Percentiles rank a stretch among this genome's conserved stretches.
Conservation (phyloP, 2,113 vertebrate genomes). For the Euleptes europaea region DNA sequence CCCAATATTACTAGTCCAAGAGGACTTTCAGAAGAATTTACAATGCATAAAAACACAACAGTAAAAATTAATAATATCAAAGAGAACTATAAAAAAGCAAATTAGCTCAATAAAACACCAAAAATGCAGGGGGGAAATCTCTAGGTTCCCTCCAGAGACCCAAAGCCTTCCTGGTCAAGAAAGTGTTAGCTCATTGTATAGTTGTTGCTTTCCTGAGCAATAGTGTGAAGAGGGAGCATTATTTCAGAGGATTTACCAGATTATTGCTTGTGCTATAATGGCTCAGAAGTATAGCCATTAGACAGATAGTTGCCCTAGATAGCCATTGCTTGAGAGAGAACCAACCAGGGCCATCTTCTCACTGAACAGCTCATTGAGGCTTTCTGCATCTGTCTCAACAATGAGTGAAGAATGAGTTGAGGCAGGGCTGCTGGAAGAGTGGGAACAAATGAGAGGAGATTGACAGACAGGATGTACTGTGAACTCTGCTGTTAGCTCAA, state of each 20-base stretch:
- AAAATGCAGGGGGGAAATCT: background rate
- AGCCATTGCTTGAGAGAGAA: background rate
- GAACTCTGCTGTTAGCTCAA: background rate
- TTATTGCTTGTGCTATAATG: too few species aligned
- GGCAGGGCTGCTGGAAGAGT: background rate
- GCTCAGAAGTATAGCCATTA: too few species aligned
- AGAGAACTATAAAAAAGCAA: background rate
- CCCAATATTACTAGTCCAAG: background rate
- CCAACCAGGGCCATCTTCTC: too few species aligned
- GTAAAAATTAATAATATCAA: background rate
- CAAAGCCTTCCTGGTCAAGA: background rate
- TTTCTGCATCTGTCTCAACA: slow-evolving; percentile 2
- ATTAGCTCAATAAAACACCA: background rate
- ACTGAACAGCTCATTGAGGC: background rate
- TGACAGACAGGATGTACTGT: background rate
- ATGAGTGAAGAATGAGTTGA: background rate
- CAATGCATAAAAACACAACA: background rate
- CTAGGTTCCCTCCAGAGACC: background rate
- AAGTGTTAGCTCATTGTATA: background rate
- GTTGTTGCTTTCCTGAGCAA: background rate
- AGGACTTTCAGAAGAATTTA: background rate
- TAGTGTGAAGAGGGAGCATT: too few species aligned
- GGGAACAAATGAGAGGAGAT: background rate
- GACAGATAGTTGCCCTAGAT: too few species aligned
- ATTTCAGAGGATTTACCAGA: too few species aligned